A percentile compares a stretch with the other conserved stretches of the same genome.
Evolutionary conservation across 1,140 invertebrate genomes (phyloP).

Genomic region (Mizuhopecten yessoensis): DNA sequence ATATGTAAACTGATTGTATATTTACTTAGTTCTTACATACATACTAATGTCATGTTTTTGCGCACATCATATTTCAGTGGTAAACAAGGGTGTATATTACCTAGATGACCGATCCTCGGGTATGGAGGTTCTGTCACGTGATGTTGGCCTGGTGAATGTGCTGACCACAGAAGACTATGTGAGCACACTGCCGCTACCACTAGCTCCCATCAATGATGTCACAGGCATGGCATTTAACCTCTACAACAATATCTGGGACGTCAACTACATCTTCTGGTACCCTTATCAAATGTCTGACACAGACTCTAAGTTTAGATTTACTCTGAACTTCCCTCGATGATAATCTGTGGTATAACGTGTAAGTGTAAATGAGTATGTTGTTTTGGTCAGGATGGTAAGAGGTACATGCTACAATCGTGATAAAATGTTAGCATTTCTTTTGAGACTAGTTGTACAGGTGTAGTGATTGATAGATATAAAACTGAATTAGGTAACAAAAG

Average conservation of each 20-base stretch:
- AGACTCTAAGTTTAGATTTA: slow-evolving; percentile 68
- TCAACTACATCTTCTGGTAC: slow-evolving; percentile 80
- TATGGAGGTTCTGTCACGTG: slow-evolving; percentile 64
- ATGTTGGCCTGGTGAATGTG: slow-evolving; percentile 66
- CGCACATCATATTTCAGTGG: slow-evolving; percentile 54
- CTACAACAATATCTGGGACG: slow-evolving; percentile 79
- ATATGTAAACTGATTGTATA: too few species aligned
- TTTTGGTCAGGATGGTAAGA: too few species aligned
- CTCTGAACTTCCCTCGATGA: slow-evolving; percentile 52
- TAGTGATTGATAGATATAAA: too few species aligned
- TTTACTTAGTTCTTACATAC: too few species aligned
- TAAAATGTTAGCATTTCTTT: too few species aligned
- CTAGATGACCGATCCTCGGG: slow-evolving; percentile 55
- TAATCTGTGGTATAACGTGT: too few species aligned
- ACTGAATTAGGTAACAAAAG: too few species aligned
- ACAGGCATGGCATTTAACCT: slow-evolving; percentile 75
- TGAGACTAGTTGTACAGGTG: too few species aligned
- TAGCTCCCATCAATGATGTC: slow-evolving; percentile 62
- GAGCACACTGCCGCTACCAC: slow-evolving; percentile 60
- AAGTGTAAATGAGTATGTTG: too few species aligned
- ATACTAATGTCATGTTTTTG: too few species aligned
- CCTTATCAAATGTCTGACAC: slow-evolving; percentile 67
- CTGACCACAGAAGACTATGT: slow-evolving; percentile 60
- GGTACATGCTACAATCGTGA: too few species aligned
- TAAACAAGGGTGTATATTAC: slow-evolving; percentile 69